phyloP scores from a whole-genome alignment of 2,113 vertebrate species.

The Polypterus bichir region DNA sequence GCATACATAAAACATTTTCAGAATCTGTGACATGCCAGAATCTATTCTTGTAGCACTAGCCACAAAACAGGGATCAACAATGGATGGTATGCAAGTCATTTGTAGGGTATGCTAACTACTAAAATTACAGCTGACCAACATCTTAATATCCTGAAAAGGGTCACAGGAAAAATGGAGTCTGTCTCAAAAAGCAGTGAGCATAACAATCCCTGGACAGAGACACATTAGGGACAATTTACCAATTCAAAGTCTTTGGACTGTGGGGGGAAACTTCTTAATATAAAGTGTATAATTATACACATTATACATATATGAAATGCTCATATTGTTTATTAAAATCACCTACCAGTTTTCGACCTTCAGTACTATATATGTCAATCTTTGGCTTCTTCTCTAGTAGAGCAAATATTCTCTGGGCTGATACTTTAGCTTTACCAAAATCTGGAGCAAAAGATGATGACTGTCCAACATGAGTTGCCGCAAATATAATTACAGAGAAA shows the following conservation, averaged over 20 bases:
- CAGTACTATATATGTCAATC: conserved; percentile 39
- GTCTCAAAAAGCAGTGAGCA: too few species aligned
- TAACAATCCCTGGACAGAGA: too few species aligned
- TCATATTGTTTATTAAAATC: background rate
- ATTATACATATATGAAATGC: too few species aligned
- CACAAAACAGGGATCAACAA: background rate
- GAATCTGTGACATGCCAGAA: too few species aligned
- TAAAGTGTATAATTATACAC: too few species aligned
- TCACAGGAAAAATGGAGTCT: too few species aligned
- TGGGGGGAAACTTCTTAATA: too few species aligned
- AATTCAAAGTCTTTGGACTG: too few species aligned
- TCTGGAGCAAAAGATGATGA: conserved; percentile 34
- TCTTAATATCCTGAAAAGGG: too few species aligned
- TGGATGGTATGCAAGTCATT: background rate
- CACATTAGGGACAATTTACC: too few species aligned
- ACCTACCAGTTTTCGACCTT: conserved; percentile 42
- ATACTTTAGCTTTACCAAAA: conserved; percentile 36
- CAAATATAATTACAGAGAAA: conserved; percentile 29
- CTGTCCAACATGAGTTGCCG: conserved; percentile 36
- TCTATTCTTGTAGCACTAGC: background rate
- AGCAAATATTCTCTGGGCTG: conserved; percentile 35
- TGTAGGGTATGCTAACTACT: too few species aligned
- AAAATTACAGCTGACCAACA: too few species aligned
- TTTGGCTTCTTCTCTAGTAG: conserved; percentile 35
- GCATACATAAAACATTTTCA: background rate